Evolutionary conservation across 2,797 vertebrate genomes (phyloP), one percentile per base, ranked within the genome.

Genomic region (Karalla daura): DNA sequence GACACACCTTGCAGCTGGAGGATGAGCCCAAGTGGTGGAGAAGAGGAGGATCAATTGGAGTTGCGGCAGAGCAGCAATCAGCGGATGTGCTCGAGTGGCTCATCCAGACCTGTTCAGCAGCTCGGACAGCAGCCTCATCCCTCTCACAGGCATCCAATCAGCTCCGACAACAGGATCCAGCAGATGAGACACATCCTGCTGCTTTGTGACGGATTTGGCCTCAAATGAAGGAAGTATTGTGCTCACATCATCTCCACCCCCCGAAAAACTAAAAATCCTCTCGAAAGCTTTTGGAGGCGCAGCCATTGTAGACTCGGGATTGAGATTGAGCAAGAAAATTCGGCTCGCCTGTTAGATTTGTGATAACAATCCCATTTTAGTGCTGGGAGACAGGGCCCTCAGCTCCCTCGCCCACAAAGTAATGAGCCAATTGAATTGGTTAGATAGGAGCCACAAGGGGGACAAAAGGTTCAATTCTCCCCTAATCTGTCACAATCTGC

Each of bases 401-500:
- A 65, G 78, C 80, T 80, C 65, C 74, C 44, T 83, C 75, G 71
- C 72, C 76, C 79, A 70, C 73, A 85, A 78, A 88, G 85, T 69
- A 89, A 87, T 78, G 88, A 90, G 84, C 76, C 84, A 70, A 70
- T 85, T 82, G 80, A 85, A 86, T 52, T 72, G 82, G 81, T 86
- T 84, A 70, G 81, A 85, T 83, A 77, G 84, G 70, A 81, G 76
- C 84, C 83, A 84, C 83, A 63, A 67, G 82, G 76, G 78, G 81
- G 78, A 88, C 81, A 86, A 88, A 87, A 73, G 85, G 76, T 88
- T 83, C 80, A 80, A 86, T 84, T 88, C 80, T 60, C 76, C n/a
- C 85, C 56, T 77, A 81, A 86, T 89, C 86, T 82, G 82, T 84
- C 85, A 85, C 86, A 80, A 88, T 90, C 89, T 86, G 33, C 76